Base-by-base conservation (phyloP, 2,113 vertebrate genomes). In the Deroptyus accipitrinus region DNA sequence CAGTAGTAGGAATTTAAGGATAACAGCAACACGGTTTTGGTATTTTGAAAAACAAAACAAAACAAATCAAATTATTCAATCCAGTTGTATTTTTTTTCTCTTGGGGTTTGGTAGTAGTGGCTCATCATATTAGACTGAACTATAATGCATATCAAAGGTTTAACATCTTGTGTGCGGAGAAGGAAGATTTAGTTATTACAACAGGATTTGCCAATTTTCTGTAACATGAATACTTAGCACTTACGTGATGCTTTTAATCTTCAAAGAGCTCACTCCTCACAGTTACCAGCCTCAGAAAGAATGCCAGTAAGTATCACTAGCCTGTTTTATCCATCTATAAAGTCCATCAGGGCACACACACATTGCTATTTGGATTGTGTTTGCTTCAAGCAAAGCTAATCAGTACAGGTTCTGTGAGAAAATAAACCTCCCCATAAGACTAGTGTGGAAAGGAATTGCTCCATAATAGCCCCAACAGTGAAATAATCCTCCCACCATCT, bases 291-390 rank as follows among this genome's bases (percentile, higher is more conserved):
- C 92, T 82, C 92, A 79, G 57, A 89, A 93, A 83, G 80, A 93
- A 96, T 75, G 46, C 74, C 90, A 94, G 94, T 89, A 95, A 92
- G 67, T 35, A 92, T 95, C 93, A 92, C 93, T 64, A 96, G 90
- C 79, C 79, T 92, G 68, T 19, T 90, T 92, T 72, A 96, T 92
- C 76, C 93, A 72, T 52, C 83, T 78, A 61, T 44, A 78, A 86
- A 51, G 76, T 92, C 55, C 88, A 83, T 5, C 92, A 83, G 78
- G 84, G 51, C 86, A 69, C 86, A 76, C 24, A 2, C 84, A 83
- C 77, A 54, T 64, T 61, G 72, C 59, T 90, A 51, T 24, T 78
- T 86, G 68, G 90, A 90, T 93, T 86, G 72, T 10, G 52, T 54
- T 94, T 86, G 91, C 77, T 89, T 75, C 68, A 62, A 86, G 91